These are phyloP conservation scores for Onychomys leucogaster DNA, from an alignment of 2,797 vertebrate genomes.

Conservation along the genomic window DNA sequence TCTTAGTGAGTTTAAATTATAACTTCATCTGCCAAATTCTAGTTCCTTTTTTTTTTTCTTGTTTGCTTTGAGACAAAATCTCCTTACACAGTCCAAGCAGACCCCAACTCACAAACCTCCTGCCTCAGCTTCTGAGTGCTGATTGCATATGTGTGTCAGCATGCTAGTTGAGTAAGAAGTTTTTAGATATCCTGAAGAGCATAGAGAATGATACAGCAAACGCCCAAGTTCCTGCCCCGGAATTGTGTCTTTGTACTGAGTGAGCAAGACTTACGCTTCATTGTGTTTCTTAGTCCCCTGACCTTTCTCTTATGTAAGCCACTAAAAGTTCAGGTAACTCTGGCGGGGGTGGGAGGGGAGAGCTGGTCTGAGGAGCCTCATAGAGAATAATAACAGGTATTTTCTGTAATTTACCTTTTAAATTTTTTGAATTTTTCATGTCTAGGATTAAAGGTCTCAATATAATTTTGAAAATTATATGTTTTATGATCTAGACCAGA, in stretches of 20 bases:
- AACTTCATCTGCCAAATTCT: neutral
- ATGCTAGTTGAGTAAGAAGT: neutral
- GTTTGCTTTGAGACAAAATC: neutral
- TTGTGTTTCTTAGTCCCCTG: neutral
- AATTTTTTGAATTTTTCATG: conserved; percentile 43
- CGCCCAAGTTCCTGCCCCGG: neutral
- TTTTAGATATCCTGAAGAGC: conserved; percentile 31
- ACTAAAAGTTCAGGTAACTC: conserved; percentile 41
- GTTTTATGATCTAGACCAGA: conserved; percentile 23
- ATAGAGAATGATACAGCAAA: neutral
- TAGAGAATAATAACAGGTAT: neutral
- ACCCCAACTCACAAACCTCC: neutral
- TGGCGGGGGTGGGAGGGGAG: neutral
- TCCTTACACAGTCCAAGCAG: neutral
- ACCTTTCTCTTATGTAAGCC: conserved; percentile 40
- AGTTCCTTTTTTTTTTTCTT: neutral
- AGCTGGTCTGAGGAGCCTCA: neutral
- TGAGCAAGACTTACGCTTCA: neutral
- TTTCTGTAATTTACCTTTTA: conserved; percentile 28
- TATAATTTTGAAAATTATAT: conserved; percentile 48
- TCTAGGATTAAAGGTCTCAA: conserved; percentile 28
- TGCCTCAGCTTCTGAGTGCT: neutral
- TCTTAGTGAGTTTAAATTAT: neutral
- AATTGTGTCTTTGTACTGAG: neutral
- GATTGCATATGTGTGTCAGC: neutral